These are phyloP conservation scores for Callocephalon fimbriatum DNA, from an alignment of 2,113 vertebrate species.

Conservation along the genomic window DNA sequence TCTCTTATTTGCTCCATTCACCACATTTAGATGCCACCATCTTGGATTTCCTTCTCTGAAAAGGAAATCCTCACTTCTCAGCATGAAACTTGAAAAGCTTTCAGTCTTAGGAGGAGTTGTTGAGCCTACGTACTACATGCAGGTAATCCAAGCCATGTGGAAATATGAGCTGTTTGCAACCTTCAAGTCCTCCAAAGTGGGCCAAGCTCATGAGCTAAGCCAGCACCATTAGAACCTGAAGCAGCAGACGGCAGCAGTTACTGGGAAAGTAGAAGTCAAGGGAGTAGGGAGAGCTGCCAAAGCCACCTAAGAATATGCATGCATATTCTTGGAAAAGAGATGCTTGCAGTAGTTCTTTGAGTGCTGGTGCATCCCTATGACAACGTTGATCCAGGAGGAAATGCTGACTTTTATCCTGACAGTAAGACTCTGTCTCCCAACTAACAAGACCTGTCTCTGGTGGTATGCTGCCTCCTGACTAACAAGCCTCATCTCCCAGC, in stretches of 20 bases:
- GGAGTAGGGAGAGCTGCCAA: background rate
- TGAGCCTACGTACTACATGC: background rate
- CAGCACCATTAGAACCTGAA: background rate
- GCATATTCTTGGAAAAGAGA: background rate
- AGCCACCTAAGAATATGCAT: background rate
- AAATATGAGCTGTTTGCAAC: background rate
- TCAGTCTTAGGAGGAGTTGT: background rate
- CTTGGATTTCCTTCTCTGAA: slow-evolving; percentile 2
- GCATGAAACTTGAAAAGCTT: slow-evolving; percentile 14
- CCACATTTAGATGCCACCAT: slow-evolving; percentile 5
- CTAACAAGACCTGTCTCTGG: background rate
- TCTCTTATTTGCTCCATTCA: background rate
- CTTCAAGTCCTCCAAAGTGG: background rate
- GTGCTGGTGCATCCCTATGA: fast-evolving
- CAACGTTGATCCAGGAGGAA: background rate
- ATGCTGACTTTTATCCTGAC: background rate
- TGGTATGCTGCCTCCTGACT: background rate
- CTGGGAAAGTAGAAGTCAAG: background rate
- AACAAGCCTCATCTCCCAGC: background rate
- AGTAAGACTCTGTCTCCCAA: background rate
- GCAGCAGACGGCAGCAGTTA: background rate
- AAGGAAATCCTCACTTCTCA: background rate
- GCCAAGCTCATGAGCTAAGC: background rate
- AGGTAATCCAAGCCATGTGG: background rate
- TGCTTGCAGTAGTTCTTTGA: background rate